Percentiles rank a stretch among this genome's conserved stretches.
phyloP scores from a whole-genome alignment of 2,113 vertebrate species.

The Neolamprologus brichardi region DNA sequence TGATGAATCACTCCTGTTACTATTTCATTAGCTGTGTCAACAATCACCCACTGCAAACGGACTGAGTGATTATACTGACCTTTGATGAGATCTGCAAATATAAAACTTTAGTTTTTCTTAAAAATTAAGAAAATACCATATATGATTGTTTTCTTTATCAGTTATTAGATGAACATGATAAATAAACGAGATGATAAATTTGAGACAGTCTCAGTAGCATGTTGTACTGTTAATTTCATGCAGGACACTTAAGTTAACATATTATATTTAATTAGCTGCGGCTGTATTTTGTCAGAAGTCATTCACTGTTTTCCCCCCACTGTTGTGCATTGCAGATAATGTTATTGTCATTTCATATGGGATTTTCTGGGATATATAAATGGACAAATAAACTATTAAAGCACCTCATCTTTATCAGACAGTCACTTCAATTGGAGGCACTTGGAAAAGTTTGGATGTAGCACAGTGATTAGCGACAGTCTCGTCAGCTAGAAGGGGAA shows the following conservation, averaged over 20 bases:
- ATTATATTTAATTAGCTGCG: not conserved
- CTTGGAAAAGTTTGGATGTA: constrained; percentile 44
- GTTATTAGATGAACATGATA: not conserved
- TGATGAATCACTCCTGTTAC: constrained; percentile 49
- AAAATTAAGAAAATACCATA: not conserved
- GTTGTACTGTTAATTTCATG: not conserved
- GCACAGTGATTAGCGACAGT: constrained; percentile 41
- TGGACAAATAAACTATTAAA: not conserved
- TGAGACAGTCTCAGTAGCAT: not conserved
- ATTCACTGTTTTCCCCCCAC: not conserved
- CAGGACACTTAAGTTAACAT: not conserved
- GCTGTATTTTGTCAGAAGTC: not conserved
- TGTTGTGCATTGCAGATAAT: not conserved
- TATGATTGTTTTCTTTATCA: not conserved
- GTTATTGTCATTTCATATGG: not conserved
- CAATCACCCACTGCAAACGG: constrained; percentile 18
- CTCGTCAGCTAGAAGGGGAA: constrained; percentile 19
- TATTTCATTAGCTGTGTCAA: constrained; percentile 50
- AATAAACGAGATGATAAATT: not conserved
- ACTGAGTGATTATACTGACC: constrained; percentile 1
- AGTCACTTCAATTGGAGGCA: constrained; percentile 46
- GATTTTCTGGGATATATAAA: not conserved
- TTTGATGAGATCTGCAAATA: not conserved
- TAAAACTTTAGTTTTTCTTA: not conserved
- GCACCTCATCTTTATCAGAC: not conserved